phyloP scores from a whole-genome alignment of 2,888 invertebrate species.

The Cerceris ruficornis region DNA sequence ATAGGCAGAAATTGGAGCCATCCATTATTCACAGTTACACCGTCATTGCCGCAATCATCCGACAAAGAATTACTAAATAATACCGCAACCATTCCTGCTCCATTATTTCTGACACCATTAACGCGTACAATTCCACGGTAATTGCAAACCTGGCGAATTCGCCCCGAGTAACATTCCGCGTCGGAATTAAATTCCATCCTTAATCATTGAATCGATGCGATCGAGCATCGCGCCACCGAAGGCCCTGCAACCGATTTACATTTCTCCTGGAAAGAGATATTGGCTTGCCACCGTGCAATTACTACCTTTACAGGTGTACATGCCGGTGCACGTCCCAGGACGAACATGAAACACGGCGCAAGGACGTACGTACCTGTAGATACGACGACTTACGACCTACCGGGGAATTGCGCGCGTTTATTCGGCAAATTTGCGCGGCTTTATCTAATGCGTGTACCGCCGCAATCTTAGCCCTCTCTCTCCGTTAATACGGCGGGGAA shows the following conservation, averaged over 20 bases:
- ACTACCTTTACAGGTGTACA: conserved; percentile 18
- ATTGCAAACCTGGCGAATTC: too few species aligned
- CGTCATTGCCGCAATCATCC: too few species aligned
- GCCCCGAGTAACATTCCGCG: too few species aligned
- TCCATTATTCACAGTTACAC: too few species aligned
- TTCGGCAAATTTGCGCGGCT: conserved; percentile 37
- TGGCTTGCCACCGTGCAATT: conserved; percentile 22
- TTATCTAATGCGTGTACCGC: conserved; percentile 20
- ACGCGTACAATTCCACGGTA: too few species aligned
- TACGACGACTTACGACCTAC: conserved; percentile 51
- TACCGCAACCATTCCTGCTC: too few species aligned
- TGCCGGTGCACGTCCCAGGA: conserved; percentile 44
- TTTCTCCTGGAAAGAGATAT: conserved; percentile 5
- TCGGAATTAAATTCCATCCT: too few species aligned
- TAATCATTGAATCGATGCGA: too few species aligned
- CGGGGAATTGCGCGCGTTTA: conserved; percentile 52
- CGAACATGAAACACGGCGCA: conserved; percentile 41
- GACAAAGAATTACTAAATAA: too few species aligned
- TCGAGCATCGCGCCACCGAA: too few species aligned
- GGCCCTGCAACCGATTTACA: background rate
- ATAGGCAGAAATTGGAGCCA: too few species aligned
- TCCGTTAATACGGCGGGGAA: background rate
- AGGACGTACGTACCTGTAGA: conserved; percentile 24
- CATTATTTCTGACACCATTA: too few species aligned
- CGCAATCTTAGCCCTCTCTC: conserved; percentile 21